phyloP scores from a whole-genome alignment of 2,888 invertebrate species.

The Operophtera brumata region DNA sequence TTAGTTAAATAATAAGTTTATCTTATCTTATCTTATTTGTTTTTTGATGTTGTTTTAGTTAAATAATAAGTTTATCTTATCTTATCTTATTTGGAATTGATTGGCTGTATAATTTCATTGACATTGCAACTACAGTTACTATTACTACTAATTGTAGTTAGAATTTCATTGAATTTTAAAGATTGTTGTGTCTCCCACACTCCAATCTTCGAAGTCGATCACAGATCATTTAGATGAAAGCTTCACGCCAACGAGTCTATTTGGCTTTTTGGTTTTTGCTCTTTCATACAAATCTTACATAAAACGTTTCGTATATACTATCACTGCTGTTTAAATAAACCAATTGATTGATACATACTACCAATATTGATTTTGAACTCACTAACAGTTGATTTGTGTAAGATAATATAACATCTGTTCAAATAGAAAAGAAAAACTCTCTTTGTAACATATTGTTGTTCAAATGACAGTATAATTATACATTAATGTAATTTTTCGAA shows the following conservation, averaged over 20 bases:
- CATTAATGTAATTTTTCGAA: too few species aligned
- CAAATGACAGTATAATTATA: too few species aligned
- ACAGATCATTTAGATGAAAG: slow-evolving; percentile 63
- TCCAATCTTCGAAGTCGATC: slow-evolving; percentile 48
- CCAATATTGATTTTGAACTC: not conserved
- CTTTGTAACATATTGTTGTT: too few species aligned
- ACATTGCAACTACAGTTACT: too few species aligned
- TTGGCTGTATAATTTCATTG: not conserved
- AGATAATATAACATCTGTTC: not conserved
- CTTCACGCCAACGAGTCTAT: slow-evolving; percentile 59
- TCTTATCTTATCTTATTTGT: too few species aligned
- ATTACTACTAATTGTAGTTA: not conserved
- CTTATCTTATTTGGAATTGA: not conserved
- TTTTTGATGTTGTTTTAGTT: too few species aligned
- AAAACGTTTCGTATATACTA: not conserved
- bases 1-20: too few species aligned
- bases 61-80: too few species aligned
- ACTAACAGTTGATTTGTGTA: not conserved
- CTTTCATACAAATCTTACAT: slow-evolving; percentile 60
- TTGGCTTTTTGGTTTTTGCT: slow-evolving; percentile 65
- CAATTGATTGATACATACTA: not conserved
- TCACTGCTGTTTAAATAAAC: not conserved
- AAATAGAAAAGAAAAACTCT: not conserved
- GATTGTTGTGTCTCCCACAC: slow-evolving; percentile 16
- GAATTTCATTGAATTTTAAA: slow-evolving; percentile 17